Evolutionary conservation across 2,888 invertebrate genomes (phyloP).

Genomic region (Melieria picta): DNA sequence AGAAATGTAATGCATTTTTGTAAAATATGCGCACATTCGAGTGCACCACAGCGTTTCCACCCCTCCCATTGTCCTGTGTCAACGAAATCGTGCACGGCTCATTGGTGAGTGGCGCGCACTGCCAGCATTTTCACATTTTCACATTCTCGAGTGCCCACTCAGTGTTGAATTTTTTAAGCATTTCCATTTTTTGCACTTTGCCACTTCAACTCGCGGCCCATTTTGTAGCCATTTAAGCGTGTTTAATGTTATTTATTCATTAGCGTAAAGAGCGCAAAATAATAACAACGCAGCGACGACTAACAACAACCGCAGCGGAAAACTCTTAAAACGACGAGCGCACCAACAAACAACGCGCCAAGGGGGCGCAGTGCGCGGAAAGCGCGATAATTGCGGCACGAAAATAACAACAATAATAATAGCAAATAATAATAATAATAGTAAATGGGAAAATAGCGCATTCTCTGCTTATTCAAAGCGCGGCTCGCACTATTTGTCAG

Average conservation of each 20-base stretch:
- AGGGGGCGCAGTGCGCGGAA: constrained; percentile 14
- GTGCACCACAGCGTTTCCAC: too few species aligned
- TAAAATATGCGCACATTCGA: too few species aligned
- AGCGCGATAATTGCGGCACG: neutral
- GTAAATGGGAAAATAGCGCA: too few species aligned
- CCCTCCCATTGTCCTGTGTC: too few species aligned
- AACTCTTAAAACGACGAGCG: constrained; percentile 19
- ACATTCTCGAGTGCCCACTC: constrained; percentile 20
- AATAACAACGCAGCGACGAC: constrained; percentile 6
- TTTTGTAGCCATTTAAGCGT: constrained; percentile 54
- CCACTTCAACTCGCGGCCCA: constrained; percentile 22
- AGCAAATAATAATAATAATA: neutral
- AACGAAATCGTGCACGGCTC: neutral
- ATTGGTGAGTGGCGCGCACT: neutral
- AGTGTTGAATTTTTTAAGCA: constrained; percentile 13
- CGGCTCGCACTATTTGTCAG: too few species aligned
- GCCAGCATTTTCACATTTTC: constrained; percentile 2
- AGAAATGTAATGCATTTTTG: too few species aligned
- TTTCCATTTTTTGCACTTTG: constrained; percentile 9
- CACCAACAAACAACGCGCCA: constrained; percentile 18
- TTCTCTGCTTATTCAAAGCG: too few species aligned
- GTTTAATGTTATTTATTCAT: constrained; percentile 61
- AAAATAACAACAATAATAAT: constrained; percentile 18
- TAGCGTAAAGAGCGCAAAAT: constrained; percentile 55
- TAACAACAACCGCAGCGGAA: constrained; percentile 12